Base-by-base conservation (phyloP, 2,888 invertebrate species). In the Oscheius sp. region DNA sequence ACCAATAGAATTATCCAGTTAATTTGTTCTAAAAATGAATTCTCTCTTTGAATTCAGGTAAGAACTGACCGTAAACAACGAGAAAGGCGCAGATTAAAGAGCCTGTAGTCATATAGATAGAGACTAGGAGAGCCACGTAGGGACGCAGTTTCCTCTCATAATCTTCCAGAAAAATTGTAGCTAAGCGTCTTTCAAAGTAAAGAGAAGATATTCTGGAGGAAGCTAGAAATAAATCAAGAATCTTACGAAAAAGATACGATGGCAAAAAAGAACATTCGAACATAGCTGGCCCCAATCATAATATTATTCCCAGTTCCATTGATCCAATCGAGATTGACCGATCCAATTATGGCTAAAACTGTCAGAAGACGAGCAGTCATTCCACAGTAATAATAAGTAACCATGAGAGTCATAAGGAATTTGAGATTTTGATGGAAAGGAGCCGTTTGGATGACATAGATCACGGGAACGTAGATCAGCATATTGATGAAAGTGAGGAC, bases 181-280 rank as follows among this genome's bases (percentile, higher is more conserved):
- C 61, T 15, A 61, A 12, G 15, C 61, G 42, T 10, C 61, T 42
- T 25, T 61, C 61, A 29, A 61, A 45, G 20, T 61, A 61, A 17
- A 61, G n/a, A 27, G 61, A 61, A 2, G 55, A 55, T 33, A 23
- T n/a, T 34, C 55, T 55, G 55, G 20, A 55, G 34, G 23, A 5
- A 12, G 23, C 25, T 20, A 27, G 6, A 17, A 10, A 17, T 10
- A 46, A 46, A 25, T 27, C 29, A 53, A 53, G 27, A n/a, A 53
- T 29, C 61, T 20, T 25, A 61, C 61, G 45, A n/a, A 25, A 61
- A 61, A 45, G 61, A 45, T 15, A 61, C 45, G 29, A 61, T 20
- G 25, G 45, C 42, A 45, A 61, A 61, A 25, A 42, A 61, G 61
- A 61, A 61, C 61, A 61, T 61, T 27, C 61, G 17, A 15, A 42